These are phyloP conservation scores for Nomada ferruginata DNA, from an alignment of 2,888 invertebrate species.

Conservation along the genomic window DNA sequence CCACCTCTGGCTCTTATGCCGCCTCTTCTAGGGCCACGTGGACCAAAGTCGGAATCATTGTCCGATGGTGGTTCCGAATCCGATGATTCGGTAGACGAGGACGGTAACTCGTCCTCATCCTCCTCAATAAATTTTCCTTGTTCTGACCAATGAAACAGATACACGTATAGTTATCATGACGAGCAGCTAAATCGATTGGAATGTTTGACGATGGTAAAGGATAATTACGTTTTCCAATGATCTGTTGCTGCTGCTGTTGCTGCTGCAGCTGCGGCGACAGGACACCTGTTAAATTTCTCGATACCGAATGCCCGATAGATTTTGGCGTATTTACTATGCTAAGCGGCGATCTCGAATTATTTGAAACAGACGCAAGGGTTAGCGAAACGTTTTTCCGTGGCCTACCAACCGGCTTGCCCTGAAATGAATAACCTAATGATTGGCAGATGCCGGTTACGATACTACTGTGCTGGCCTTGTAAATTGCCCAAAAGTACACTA, in stretches of 20 bases:
- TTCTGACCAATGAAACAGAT: constrained; percentile 17
- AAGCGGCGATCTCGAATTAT: constrained; percentile 34
- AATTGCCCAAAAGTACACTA: neutral
- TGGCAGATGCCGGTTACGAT: too few relatives aligned
- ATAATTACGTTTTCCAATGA: constrained; percentile 59
- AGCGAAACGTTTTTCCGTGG: constrained; percentile 56
- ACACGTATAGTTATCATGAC: neutral
- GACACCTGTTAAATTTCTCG: constrained; percentile 61
- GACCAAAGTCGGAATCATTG: constrained; percentile 82
- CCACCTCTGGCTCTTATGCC: constrained; percentile 80
- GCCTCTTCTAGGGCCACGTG: constrained; percentile 77
- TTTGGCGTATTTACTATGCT: constrained; percentile 56
- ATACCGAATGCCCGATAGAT: constrained; percentile 44
- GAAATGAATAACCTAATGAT: constrained; percentile 8
- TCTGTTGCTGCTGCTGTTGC: constrained; percentile 34
- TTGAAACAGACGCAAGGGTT: constrained; percentile 16
- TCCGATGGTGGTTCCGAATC: constrained; percentile 81
- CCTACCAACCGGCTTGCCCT: constrained; percentile 64
- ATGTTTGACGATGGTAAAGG: neutral
- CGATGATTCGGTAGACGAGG: constrained; percentile 78
- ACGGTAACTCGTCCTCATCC: constrained; percentile 70
- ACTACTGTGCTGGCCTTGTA: neutral
- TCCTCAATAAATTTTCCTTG: constrained; percentile 68
- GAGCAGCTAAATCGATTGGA: too few relatives aligned
- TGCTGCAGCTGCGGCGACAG: constrained; percentile 40